Evolutionary conservation across 2,888 invertebrate species (phyloP).

Genomic region (Platycnemis pennipes): DNA sequence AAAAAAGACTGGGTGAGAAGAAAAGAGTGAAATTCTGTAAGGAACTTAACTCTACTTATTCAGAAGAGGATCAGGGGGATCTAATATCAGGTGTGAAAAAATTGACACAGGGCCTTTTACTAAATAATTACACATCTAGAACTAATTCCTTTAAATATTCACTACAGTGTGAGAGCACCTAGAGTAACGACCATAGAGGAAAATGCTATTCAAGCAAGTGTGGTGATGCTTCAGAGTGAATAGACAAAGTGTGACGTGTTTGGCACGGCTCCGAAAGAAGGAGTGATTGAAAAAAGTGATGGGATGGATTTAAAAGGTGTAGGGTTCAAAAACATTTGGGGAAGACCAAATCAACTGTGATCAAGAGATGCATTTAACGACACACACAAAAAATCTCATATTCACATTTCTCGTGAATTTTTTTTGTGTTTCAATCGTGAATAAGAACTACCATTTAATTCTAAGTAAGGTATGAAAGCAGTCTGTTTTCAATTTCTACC

Average conservation of each 20-base stretch:
- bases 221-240: conserved; percentile 18
- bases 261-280: background rate
- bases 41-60: too few relatives aligned
- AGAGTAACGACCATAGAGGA: background rate
- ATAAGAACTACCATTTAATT: background rate
- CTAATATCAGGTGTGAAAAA: too few relatives aligned
- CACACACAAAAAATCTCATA: background rate
- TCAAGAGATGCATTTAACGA: background rate
- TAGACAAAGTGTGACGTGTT: background rate
- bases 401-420: too few relatives aligned
- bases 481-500: background rate
- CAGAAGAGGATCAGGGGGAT: too few relatives aligned
- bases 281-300: background rate
- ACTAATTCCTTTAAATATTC: background rate
- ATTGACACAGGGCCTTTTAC: too few relatives aligned
- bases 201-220: background rate
- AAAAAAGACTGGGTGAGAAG: too few relatives aligned
- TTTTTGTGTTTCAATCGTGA: too few relatives aligned
- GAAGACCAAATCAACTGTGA: background rate
- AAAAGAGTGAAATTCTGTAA: too few relatives aligned
- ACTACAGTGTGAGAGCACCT: background rate
- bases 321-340: background rate
- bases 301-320: background rate
- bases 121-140: background rate
- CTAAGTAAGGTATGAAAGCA: background rate